Conservation (phyloP, 1,140 invertebrate genomes). For the Polyergus mexicanus region DNA sequence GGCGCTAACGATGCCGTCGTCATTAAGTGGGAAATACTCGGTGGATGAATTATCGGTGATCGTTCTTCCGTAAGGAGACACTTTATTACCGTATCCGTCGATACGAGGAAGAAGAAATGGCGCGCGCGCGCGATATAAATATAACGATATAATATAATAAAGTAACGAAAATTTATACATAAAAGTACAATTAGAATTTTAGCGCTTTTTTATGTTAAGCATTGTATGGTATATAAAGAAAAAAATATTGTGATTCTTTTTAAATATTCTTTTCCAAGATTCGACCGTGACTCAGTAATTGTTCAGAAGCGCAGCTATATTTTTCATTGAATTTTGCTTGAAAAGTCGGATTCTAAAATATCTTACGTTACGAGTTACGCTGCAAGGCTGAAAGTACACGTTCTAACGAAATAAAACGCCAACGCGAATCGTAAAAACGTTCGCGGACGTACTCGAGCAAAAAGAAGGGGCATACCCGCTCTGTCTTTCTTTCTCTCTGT, state of each 20-base stretch:
- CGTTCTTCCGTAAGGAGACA: slow-evolving; percentile 3
- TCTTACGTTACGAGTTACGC: background rate
- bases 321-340: background rate
- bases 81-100: slow-evolving; percentile 16
- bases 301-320: background rate
- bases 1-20: slow-evolving; percentile 41
- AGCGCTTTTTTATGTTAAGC: background rate
- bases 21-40: slow-evolving; percentile 29
- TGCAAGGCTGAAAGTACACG: background rate
- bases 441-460: slow-evolving; percentile 61
- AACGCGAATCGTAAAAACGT: slow-evolving; percentile 28
- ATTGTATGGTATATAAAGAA: background rate
- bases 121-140: background rate
- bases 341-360: background rate
- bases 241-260: background rate
- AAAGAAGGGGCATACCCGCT: slow-evolving; percentile 56
- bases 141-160: background rate
- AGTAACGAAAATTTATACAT: background rate
- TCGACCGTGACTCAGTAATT: background rate
- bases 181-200: background rate
- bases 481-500: slow-evolving; percentile 21
- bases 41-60: slow-evolving; percentile 33
- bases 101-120: background rate
- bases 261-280: background rate
- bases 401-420: slow-evolving; percentile 40